Conservation (phyloP, 1,140 invertebrate genomes). For the Trichonephila inaurata region DNA sequence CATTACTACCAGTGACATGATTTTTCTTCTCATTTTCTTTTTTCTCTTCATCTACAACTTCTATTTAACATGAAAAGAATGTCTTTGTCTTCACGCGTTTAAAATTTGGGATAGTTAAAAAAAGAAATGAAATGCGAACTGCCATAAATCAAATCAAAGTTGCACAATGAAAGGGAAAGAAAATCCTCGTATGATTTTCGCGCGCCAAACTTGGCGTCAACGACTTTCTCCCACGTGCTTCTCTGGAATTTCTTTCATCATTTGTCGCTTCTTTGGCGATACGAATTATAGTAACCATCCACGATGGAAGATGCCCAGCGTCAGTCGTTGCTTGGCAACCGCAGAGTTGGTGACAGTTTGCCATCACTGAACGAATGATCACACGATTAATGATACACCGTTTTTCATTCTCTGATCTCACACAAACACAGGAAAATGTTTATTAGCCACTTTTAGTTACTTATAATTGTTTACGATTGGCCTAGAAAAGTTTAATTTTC, state of each 20-base stretch:
- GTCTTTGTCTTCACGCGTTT: neutral
- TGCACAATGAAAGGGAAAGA: neutral
- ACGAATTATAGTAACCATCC: constrained; percentile 44
- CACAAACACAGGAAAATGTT: constrained; percentile 24
- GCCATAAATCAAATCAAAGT: neutral
- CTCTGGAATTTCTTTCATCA: constrained; percentile 47
- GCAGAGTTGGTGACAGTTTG: constrained; percentile 55
- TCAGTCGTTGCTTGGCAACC: constrained; percentile 71
- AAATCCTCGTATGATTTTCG: neutral
- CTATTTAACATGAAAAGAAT: neutral
- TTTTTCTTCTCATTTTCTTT: too few relatives aligned
- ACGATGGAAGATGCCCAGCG: constrained; percentile 51
- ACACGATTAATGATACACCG: neutral
- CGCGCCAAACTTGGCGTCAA: constrained; percentile 58
- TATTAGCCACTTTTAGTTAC: neutral
- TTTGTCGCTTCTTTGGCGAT: constrained; percentile 40
- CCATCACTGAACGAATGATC: constrained; percentile 2
- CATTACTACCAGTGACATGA: too few relatives aligned
- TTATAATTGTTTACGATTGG: neutral
- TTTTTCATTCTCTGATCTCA: neutral
- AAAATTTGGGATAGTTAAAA: neutral
- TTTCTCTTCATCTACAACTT: too few relatives aligned
- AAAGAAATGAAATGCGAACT: neutral
- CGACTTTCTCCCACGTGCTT: constrained; percentile 17
- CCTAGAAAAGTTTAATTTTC: neutral